Percentiles rank a stretch among this genome's conserved stretches.
These are phyloP conservation scores for Arizona elegans DNA, from an alignment of 2,113 vertebrate species.

Conservation along the genomic window DNA sequence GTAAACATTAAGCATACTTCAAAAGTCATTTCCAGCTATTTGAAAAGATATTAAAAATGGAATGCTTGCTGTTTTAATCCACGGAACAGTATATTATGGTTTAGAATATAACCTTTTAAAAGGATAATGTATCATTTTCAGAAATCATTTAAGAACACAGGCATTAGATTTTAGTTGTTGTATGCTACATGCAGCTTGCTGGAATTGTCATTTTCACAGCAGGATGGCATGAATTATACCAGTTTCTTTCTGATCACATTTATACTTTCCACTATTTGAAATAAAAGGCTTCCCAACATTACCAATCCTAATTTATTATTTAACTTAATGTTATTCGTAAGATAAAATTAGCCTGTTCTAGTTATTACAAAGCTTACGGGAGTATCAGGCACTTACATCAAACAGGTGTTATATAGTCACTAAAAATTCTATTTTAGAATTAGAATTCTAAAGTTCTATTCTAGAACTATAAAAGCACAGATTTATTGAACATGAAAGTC, in stretches of 20 bases:
- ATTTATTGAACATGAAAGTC: background rate
- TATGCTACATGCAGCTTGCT: background rate
- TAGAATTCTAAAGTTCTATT: too few relatives aligned
- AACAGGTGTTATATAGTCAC: background rate
- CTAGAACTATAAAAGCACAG: background rate
- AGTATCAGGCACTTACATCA: background rate
- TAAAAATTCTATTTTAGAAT: too few relatives aligned
- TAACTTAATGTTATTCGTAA: background rate
- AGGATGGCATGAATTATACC: background rate
- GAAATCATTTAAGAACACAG: background rate
- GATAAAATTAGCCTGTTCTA: background rate
- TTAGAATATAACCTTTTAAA: conserved; percentile 21
- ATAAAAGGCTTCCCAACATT: background rate
- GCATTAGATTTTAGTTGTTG: background rate
- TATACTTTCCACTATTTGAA: conserved; percentile 1
- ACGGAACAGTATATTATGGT: conserved; percentile 3
- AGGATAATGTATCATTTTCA: background rate
- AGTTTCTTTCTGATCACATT: background rate
- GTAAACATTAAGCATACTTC: conserved; percentile 9
- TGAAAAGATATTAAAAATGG: conserved; percentile 25
- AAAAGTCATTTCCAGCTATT: background rate
- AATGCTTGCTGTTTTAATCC: conserved; percentile 13
- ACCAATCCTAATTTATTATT: background rate
- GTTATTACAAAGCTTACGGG: background rate
- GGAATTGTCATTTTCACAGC: background rate